Evolutionary conservation across 2,888 invertebrate species (phyloP).

Genomic region (Lasioglossum oenotherae): DNA sequence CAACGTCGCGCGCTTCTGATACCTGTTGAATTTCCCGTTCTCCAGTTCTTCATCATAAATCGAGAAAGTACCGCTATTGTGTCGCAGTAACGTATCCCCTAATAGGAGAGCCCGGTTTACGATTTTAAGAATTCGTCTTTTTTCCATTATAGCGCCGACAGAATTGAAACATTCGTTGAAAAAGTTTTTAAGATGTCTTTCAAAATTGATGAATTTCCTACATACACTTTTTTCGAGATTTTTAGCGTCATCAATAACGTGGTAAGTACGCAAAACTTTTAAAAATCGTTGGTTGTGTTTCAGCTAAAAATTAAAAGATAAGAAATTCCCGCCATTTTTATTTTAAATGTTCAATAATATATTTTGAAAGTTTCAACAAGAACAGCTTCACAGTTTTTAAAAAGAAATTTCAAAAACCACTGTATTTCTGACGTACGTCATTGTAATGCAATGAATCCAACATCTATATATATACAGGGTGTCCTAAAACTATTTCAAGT

Average conservation of each 20-base stretch:
- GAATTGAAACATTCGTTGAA: background rate
- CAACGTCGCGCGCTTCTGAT: background rate
- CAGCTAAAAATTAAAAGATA: background rate
- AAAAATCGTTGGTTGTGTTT: background rate
- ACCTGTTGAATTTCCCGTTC: conserved; percentile 4
- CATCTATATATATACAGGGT: too few relatives aligned
- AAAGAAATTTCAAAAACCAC: too few relatives aligned
- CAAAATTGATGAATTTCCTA: background rate
- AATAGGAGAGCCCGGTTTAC: background rate
- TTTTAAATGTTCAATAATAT: too few relatives aligned
- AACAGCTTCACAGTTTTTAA: too few relatives aligned
- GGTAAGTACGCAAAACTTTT: background rate
- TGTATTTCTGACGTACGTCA: too few relatives aligned
- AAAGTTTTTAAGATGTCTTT: background rate
- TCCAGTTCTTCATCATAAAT: background rate
- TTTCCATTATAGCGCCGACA: background rate
- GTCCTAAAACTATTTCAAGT: too few relatives aligned
- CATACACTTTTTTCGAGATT: too few relatives aligned
- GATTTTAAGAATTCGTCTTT: background rate
- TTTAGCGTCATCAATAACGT: background rate
- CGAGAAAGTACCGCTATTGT: conserved; percentile 43
- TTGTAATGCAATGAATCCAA: too few relatives aligned
- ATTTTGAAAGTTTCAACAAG: too few relatives aligned
- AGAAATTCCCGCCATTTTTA: background rate
- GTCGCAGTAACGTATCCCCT: conserved; percentile 18